A percentile compares a stretch with the other conserved stretches of the same genome.
Evolutionary conservation across 2,797 vertebrate species (phyloP).

Genomic region (Coregonus sp.): DNA sequence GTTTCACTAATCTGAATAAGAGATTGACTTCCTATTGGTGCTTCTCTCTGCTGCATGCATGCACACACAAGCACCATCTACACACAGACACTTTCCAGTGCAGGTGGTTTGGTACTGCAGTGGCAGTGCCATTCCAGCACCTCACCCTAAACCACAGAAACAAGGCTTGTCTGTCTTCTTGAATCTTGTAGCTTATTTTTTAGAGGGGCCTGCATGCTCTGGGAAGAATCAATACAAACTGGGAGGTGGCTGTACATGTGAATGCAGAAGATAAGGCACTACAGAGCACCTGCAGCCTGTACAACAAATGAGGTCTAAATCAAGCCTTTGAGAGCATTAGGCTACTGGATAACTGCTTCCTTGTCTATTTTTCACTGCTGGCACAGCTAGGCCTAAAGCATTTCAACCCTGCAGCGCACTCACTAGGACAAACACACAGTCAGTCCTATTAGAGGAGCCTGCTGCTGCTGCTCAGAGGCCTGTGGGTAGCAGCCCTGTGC

Average conservation of each 20-base stretch:
- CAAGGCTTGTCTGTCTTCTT: neutral
- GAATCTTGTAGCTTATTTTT: neutral
- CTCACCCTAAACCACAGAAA: neutral
- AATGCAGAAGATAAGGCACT: neutral
- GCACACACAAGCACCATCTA: neutral
- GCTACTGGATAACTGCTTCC: neutral
- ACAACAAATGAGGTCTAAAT: neutral
- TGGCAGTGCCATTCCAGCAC: neutral
- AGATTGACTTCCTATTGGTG: neutral
- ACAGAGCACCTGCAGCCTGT: neutral
- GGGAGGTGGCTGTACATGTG: neutral
- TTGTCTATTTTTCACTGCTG: neutral
- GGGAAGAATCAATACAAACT: neutral
- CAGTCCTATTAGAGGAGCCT: neutral
- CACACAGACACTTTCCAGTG: neutral
- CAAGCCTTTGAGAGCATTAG: neutral
- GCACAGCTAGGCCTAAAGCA: neutral
- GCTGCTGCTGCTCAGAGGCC: slow-evolving; percentile 10
- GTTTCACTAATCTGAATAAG: neutral
- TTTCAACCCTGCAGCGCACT: neutral
- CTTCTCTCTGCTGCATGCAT: neutral
- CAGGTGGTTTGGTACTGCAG: neutral
- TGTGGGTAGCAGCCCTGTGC: too few relatives aligned
- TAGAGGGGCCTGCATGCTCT: neutral
- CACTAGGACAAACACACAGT: neutral